Conservation (phyloP, 2,888 invertebrate species). For the Antheraea assamensis region DNA sequence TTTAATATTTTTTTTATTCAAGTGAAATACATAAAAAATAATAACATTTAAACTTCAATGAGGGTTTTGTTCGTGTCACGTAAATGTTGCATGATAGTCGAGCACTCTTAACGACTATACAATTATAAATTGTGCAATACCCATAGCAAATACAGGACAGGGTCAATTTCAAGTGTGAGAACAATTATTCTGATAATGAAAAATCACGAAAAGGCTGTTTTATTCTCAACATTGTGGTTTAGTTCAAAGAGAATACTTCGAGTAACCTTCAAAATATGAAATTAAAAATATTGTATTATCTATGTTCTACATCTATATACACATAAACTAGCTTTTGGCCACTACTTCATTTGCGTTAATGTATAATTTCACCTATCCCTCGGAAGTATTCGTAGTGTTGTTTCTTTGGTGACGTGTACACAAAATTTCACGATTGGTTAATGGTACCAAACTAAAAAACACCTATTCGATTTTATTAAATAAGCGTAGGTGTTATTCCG, state of each 20-base stretch:
- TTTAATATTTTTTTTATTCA: too few species aligned
- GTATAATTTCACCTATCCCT: too few species aligned
- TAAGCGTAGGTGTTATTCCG: too few species aligned
- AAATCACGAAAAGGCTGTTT: slow-evolving; percentile 41
- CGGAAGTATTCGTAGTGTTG: too few species aligned
- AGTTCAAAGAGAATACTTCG: slow-evolving; percentile 8
- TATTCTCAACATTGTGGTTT: slow-evolving; percentile 35
- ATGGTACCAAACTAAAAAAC: too few species aligned
- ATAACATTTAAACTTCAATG: not conserved
- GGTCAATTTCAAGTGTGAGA: slow-evolving; percentile 70
- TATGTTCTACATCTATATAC: not conserved
- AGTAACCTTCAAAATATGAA: not conserved
- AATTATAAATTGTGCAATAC: slow-evolving; percentile 39
- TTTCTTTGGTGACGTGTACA: too few species aligned
- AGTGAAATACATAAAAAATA: not conserved
- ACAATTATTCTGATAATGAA: slow-evolving; percentile 38
- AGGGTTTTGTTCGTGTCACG: slow-evolving; percentile 27
- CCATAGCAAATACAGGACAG: slow-evolving; percentile 50
- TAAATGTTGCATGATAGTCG: slow-evolving; percentile 44
- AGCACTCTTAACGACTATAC: slow-evolving; percentile 42
- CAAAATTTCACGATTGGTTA: too few species aligned
- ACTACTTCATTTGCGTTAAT: too few species aligned
- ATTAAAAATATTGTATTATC: not conserved
- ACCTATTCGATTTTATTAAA: too few species aligned
- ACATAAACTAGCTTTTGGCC: too few species aligned